Percentiles rank a stretch among this genome's conserved stretches.
phyloP scores from a whole-genome alignment of 2,888 invertebrate genomes.

The Hyposoter dolosus region DNA sequence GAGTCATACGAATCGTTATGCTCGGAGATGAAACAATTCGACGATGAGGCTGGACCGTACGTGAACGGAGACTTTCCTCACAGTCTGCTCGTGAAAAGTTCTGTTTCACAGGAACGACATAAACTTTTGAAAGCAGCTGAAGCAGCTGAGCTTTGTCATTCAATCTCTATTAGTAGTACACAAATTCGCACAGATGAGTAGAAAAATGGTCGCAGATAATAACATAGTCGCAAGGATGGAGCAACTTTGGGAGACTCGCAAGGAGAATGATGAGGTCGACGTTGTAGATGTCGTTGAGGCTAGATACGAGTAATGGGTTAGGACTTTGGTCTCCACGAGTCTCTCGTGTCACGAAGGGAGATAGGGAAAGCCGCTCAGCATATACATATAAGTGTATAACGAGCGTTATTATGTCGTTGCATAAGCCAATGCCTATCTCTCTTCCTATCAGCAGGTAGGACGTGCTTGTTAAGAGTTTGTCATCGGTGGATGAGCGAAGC shows the following conservation, averaged over 20 bases:
- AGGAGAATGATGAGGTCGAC: background rate
- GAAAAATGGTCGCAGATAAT: too few species aligned
- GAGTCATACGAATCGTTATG: too few species aligned
- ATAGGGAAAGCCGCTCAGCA: background rate
- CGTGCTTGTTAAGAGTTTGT: conserved; percentile 14
- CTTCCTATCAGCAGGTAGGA: conserved; percentile 1
- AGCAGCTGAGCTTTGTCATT: background rate
- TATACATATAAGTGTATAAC: conserved; percentile 2
- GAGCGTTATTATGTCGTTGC: conserved; percentile 37
- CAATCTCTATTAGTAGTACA: background rate
- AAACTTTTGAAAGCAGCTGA: too few species aligned
- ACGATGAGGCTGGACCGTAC: too few species aligned
- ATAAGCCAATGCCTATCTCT: conserved; percentile 15
- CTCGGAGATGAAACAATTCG: too few species aligned
- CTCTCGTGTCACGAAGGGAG: background rate
- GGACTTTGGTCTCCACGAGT: conserved; percentile 50
- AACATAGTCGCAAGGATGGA: background rate
- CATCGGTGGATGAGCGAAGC: conserved; percentile 6
- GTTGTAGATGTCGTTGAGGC: background rate
- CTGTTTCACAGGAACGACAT: too few species aligned
- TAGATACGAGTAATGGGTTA: conserved; percentile 23
- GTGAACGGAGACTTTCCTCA: too few species aligned
- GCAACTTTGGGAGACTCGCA: background rate
- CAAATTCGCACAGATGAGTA: background rate
- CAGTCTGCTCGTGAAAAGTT: too few species aligned